Percentiles rank a stretch among this genome's conserved stretches.
phyloP scores from a whole-genome alignment of 2,888 invertebrate genomes.

The Latrodectus elegans region DNA sequence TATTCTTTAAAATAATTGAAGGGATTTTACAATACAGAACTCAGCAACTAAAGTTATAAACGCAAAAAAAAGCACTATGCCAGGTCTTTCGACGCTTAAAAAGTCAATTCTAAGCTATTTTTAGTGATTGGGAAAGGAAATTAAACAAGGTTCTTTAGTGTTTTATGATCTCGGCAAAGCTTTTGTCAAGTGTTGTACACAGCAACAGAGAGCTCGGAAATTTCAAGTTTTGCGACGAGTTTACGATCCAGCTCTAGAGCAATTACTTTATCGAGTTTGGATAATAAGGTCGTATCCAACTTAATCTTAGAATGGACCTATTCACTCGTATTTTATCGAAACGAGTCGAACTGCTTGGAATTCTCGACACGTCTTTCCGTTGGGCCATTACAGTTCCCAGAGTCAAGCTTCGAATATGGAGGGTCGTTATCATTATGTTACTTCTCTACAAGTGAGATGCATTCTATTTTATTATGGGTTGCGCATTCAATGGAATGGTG shows the following conservation, averaged over 20 bases:
- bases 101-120: no score
- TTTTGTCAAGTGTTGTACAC: background rate
- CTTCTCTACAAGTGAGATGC: no score
- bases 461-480: no score
- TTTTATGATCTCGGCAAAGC: background rate
- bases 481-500: no score
- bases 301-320: slow-evolving; percentile 29
- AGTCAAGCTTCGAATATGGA: no score
- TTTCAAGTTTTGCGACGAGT: background rate
- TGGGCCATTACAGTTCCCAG: background rate
- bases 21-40: no score
- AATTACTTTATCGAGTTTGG: slow-evolving; percentile 5
- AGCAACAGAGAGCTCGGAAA: background rate
- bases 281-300: slow-evolving; percentile 45
- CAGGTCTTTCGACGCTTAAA: no score
- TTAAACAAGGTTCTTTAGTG: background rate
- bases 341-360: slow-evolving; percentile 16
- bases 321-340: slow-evolving; percentile 29
- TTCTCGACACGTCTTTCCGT: slow-evolving; percentile 8
- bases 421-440: no score
- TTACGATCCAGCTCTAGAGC: background rate
- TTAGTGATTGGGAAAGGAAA: background rate
- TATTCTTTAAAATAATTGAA: no score
- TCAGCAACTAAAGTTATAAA: no score
- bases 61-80: no score